Evolutionary conservation across 2,113 vertebrate species (phyloP), one percentile per base, ranked within the genome.

Genomic region (Rhinichthys klamathensis): DNA sequence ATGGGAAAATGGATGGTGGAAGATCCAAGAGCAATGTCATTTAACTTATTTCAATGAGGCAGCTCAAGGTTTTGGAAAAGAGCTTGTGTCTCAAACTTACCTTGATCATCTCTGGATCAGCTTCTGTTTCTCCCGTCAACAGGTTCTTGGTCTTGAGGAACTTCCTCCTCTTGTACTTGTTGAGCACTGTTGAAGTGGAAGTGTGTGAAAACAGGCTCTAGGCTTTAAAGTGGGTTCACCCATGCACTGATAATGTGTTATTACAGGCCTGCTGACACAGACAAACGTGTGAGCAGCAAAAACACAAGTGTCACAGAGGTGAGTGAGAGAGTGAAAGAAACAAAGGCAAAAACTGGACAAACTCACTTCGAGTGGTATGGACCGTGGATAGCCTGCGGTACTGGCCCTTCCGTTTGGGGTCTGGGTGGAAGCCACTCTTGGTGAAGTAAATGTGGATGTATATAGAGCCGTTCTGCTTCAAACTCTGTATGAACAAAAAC

Each of bases 141-240:
- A 99, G 93, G 90, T 98, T 99, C 91, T 98, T 99, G 74, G 98
- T 98, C 92, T 99, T 99, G 90, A 96, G 90, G 89, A 98, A 99
- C 61, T 97, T 94, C 49, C 97, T 92, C 9, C 97, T 93, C 83
- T 99, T 99, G 89, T 96, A 99, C 80, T 99, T 99, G 90, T 99
- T 99, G 84, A 99, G 93, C 98, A 98, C 98, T 99, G 87, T 80
- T 23, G 72, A 1, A 67, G 21, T 49, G 18, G 80, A 89, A 58
- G 46, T 2, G 10, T 32, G 80, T 16, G 32, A 25, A 56, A 27
- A 87, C 12, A n/a, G 30, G 74, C 74, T 32, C 44, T 76, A 51
- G 49, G 49, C 35, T 21, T 27, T 30, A 74, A 18, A 73, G 25
- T 65, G 25, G 44, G 65, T 38, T 69, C 67, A 56, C 30, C 61